These are phyloP conservation scores for Tragelaphus strepsiceros DNA, from an alignment of 2,113 vertebrate species.

Conservation along the genomic window DNA sequence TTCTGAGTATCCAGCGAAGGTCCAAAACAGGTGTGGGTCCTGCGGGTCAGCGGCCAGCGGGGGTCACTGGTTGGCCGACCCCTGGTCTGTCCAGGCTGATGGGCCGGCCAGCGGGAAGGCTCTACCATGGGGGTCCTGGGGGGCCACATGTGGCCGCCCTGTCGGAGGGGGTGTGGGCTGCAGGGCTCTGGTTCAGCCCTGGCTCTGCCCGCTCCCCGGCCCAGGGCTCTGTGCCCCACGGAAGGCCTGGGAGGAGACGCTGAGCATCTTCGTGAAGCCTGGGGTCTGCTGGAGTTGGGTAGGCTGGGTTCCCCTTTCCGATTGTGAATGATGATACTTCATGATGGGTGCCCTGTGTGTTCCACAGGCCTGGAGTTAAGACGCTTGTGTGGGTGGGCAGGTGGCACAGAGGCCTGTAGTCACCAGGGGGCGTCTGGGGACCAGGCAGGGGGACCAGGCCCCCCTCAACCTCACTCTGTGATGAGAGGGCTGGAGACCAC, in stretches of 20 bases:
- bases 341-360: not conserved
- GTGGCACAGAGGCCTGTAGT: not conserved
- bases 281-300: not conserved
- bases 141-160: fast-evolving
- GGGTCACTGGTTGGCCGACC: fast-evolving
- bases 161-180: not conserved
- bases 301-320: not conserved
- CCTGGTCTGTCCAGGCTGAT: not conserved
- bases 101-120: fast-evolving
- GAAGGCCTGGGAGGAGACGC: not conserved
- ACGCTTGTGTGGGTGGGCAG: not conserved
- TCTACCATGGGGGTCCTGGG: not conserved
- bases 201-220: not conserved
- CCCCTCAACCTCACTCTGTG: not conserved
- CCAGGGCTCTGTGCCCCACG: fast-evolving
- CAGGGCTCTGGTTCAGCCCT: not conserved
- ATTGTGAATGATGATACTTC: not conserved
- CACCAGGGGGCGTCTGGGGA: not conserved
- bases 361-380: not conserved
- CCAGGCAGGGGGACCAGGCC: not conserved
- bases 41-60: fast-evolving
- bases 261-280: fast-evolving
- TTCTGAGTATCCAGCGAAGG: fast-evolving
- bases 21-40: fast-evolving
- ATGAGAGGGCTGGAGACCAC: not conserved